Evolutionary conservation across 2,113 vertebrate species (phyloP), one percentile per base, ranked within the genome.

Genomic region (Planiliza haematocheilus): DNA sequence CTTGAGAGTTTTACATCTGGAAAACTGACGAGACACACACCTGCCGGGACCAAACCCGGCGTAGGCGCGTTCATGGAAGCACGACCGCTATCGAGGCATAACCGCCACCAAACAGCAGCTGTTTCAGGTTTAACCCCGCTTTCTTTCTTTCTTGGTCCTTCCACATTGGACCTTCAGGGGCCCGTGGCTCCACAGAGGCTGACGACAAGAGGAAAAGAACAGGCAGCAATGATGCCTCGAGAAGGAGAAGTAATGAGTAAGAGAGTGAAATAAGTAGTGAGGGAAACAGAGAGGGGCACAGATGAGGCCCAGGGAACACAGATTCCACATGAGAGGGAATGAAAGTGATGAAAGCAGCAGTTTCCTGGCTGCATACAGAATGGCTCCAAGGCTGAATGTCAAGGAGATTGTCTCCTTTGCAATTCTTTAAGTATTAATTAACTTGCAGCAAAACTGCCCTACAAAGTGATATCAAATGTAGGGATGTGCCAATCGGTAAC

Each of bases 331-430:
- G 14, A 21, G 60, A 37, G 49, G 45, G 30, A 24, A 56, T 10
- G 7, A 55, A 66, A 58, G 2, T 36, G 71, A 77, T 70, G 78
- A 84, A 84, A 69, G 2, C 58, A 72, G 70, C 53, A 50, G 12
- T 78, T 65, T 70, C 14, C 63, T 52, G 0, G 0, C 21, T 67
- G 56, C 56, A 80, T 74, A 60, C 41, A 68, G 57, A 77, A 62
- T 6, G 4, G 17, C 18, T 70, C 11, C n/a, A 13, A 8, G 51
- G 62, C 16, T 66, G 50, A 76, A 73, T 49, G 68, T 55, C 45
- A 58, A 55, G 51, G 20, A 77, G 52, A 42, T 39, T 70, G 36
- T 37, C 21, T 52, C 43, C n/a, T 8, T 65, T 50, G 13, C 18
- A 16, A 4, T 18, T 58, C 55, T 41, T 49, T 43, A 62, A 14